These are phyloP conservation scores for Bradypodion pumilum DNA, from an alignment of 2,797 vertebrate genomes.

Conservation along the genomic window DNA sequence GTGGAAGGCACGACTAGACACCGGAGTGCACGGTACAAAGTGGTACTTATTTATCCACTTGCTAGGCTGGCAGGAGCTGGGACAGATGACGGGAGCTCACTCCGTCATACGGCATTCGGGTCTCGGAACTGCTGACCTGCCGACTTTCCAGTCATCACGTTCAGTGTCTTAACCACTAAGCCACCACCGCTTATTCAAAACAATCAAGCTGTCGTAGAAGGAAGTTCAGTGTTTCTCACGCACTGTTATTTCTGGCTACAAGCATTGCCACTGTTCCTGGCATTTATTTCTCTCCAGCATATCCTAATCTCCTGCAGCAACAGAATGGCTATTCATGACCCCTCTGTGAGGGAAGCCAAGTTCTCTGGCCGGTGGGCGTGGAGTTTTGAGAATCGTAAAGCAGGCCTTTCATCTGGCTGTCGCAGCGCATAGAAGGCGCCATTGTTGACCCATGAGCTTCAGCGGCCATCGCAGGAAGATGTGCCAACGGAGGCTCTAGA, in stretches of 20 bases:
- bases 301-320: slow-evolving; percentile 29
- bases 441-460: slow-evolving; percentile 46
- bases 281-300: neutral
- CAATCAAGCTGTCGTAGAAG: neutral
- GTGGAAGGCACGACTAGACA: too few relatives aligned
- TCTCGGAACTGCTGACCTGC: too few relatives aligned
- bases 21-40: too few relatives aligned
- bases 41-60: too few relatives aligned
- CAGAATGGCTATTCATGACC: slow-evolving; percentile 10
- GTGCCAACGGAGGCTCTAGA: too few relatives aligned
- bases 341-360: slow-evolving; percentile 15
- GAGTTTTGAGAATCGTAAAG: slow-evolving; percentile 33
- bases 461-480: neutral
- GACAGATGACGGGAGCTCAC: too few relatives aligned
- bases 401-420: slow-evolving; percentile 38
- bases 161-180: too few relatives aligned
- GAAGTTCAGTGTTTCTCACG: neutral
- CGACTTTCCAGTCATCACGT: too few relatives aligned
- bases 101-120: too few relatives aligned
- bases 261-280: slow-evolving; percentile 12
- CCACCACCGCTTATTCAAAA: too few relatives aligned
- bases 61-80: too few relatives aligned
- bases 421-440: slow-evolving; percentile 40
- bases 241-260: slow-evolving; percentile 25
- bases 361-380: slow-evolving; percentile 30